Conservation (phyloP, 2,888 invertebrate species). For the Anaspis maculata region DNA sequence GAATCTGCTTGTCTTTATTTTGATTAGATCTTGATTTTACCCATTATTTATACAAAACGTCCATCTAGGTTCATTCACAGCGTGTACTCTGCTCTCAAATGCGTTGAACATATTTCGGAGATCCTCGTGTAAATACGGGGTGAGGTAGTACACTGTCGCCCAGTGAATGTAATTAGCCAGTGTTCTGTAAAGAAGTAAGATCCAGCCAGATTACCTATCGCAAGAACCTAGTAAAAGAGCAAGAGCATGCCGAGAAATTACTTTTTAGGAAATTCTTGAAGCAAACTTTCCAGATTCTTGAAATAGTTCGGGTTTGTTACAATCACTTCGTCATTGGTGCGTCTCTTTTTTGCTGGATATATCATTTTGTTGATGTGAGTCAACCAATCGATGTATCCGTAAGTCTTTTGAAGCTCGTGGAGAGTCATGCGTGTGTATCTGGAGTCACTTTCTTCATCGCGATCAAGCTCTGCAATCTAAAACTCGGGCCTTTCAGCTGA, state of each 20-base stretch:
- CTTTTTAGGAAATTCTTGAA: conserved; percentile 1
- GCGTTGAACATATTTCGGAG: not conserved
- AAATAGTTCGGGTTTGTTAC: conserved; percentile 44
- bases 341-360: conserved; percentile 24
- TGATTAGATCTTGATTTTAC: no score
- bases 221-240: no score
- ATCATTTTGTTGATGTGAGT: conserved; percentile 42
- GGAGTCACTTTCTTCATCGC: no score
- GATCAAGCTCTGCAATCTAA: no score
- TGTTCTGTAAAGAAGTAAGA: conserved; percentile 36
- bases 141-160: conserved; percentile 33
- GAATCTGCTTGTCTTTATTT: no score
- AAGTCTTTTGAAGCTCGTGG: conserved; percentile 39
- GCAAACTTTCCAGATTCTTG: conserved; percentile 27
- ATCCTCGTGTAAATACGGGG: not conserved
- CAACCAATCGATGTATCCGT: conserved; percentile 17
- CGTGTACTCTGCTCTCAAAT: not conserved
- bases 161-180: conserved; percentile 84
- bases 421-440: conserved; percentile 32
- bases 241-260: no score
- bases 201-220: no score
- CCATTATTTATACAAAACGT: no score
- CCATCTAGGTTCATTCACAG: no score
- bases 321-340: conserved; percentile 40
- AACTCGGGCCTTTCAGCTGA: no score